These are phyloP conservation scores for Cerastoderma edule DNA, from an alignment of 2,888 invertebrate species.

Conservation along the genomic window DNA sequence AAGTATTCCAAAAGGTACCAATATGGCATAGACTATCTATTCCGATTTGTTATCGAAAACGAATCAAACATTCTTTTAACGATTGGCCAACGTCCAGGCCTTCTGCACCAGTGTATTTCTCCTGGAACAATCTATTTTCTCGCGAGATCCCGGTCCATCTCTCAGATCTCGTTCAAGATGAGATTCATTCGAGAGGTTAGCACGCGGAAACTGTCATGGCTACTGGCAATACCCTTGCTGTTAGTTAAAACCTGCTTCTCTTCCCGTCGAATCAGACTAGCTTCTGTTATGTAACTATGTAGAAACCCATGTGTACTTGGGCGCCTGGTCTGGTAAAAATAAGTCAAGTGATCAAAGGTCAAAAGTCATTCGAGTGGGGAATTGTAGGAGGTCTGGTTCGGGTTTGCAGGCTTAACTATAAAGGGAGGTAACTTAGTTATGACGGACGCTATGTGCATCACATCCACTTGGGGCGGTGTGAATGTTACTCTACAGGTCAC, in stretches of 20 bases:
- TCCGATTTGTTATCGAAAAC: no score
- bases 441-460: not conserved
- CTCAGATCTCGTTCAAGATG: conserved; percentile 40
- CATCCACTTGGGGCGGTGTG: not conserved
- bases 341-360: conserved; percentile 30
- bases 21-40: no score
- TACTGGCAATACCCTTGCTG: conserved; percentile 27
- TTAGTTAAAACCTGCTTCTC: not conserved
- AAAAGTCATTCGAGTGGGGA: conserved; percentile 22
- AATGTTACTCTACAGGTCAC: not conserved
- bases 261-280: not conserved
- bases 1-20: no score
- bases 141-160: no score
- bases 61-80: no score
- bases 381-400: conserved; percentile 31
- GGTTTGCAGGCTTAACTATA: not conserved
- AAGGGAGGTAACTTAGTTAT: conserved; percentile 16
- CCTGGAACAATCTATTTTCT: no score
- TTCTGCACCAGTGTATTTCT: no score
- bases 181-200: conserved; percentile 48
- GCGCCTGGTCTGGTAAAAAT: not conserved
- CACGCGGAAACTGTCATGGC: conserved; percentile 48
- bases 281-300: conserved; percentile 24
- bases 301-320: not conserved
- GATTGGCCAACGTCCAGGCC: no score